These are phyloP conservation scores for Luidia sarsii DNA, from an alignment of 53 echinoderm and acorn worm genomes.

Conservation along the genomic window DNA sequence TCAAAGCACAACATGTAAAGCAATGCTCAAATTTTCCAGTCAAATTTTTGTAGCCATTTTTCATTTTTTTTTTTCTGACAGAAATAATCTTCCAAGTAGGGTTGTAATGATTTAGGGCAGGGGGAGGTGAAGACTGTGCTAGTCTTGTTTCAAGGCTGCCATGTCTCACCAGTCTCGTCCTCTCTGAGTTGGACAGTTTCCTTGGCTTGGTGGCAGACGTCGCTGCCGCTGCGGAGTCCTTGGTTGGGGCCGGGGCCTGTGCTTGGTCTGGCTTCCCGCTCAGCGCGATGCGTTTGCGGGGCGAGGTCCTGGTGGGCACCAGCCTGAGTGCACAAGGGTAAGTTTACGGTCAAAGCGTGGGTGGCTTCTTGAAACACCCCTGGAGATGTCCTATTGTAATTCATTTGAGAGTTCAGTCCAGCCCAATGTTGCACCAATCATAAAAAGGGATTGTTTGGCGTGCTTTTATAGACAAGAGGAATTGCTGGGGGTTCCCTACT, in stretches of 20 bases:
- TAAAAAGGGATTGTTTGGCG: no score
- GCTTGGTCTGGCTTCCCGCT: background rate
- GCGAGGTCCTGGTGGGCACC: conserved; percentile 14
- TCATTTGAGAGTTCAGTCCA: no score
- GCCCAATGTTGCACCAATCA: no score
- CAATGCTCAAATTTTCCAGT: background rate
- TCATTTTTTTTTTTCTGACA: background rate
- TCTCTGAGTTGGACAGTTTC: conserved; percentile 33
- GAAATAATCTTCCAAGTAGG: no score
- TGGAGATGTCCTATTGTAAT: no score
- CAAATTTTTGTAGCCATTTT: background rate
- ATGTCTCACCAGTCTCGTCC: conserved; percentile 33
- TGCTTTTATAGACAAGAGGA: no score
- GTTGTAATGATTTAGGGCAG: no score
- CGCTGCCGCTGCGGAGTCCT: conserved; percentile 1
- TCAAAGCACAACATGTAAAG: no score
- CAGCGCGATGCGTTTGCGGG: background rate
- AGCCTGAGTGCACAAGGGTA: background rate
- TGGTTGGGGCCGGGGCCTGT: background rate
- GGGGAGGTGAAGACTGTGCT: background rate
- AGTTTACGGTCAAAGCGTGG: no score
- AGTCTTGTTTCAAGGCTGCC: background rate
- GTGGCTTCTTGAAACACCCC: no score
- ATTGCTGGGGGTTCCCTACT: no score
- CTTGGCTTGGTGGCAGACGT: background rate